phyloP scores from a whole-genome alignment of 2,113 vertebrate genomes.

The Tor tambroides region DNA sequence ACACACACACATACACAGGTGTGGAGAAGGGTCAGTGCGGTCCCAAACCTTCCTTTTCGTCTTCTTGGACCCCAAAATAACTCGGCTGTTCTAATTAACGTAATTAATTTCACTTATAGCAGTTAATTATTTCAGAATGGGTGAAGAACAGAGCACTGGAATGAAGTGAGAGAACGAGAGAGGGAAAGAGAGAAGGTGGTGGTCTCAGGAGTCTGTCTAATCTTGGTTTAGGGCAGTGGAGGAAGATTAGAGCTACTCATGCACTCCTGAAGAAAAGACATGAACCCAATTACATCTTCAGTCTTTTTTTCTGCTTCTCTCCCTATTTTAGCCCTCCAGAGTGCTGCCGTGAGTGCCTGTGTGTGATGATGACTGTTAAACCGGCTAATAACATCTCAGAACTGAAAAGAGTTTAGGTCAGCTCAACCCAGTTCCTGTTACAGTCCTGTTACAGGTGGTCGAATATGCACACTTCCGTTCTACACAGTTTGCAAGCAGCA shows the following conservation, averaged over 20 bases:
- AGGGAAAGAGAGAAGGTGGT: conserved; percentile 71
- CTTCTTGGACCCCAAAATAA: conserved; percentile 74
- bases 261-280: conserved; percentile 52
- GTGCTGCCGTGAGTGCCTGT: conserved; percentile 19
- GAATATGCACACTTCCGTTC: neutral
- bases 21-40: conserved; percentile 31
- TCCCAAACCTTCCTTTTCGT: conserved; percentile 52
- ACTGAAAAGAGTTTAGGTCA: conserved; percentile 35
- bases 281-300: conserved; percentile 58
- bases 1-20: conserved; percentile 5
- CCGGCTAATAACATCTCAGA: conserved; percentile 37
- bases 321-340: conserved; percentile 37
- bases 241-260: conserved; percentile 50
- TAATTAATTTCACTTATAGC: conserved; percentile 86
- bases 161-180: conserved; percentile 59
- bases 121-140: conserved; percentile 83
- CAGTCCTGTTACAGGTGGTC: conserved; percentile 3
- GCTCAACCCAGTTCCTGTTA: conserved; percentile 25
- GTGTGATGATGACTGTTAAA: conserved; percentile 40
- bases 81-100: conserved; percentile 79
- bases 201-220: conserved; percentile 75
- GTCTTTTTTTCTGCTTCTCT: conserved; percentile 30
- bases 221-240: conserved; percentile 61
- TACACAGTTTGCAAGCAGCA: neutral
- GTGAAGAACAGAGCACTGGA: conserved; percentile 57